These are phyloP conservation scores for Tetrax tetrax DNA, from an alignment of 2,113 vertebrate genomes.

Conservation along the genomic window DNA sequence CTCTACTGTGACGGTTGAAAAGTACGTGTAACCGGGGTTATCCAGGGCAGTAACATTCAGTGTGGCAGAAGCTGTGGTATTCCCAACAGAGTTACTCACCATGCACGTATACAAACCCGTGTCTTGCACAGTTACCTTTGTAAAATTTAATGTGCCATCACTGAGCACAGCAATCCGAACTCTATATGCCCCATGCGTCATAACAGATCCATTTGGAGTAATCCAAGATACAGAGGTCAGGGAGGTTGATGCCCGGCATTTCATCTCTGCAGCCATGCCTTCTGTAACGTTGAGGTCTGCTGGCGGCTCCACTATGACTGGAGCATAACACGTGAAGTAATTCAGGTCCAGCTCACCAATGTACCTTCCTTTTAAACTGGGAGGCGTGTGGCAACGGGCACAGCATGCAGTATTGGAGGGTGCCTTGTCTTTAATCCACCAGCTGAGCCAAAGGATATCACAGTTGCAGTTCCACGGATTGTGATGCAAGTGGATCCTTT, in stretches of 20 bases:
- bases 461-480: constrained; percentile 99
- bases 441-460: constrained; percentile 98
- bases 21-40: constrained; percentile 91
- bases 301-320: constrained; percentile 97
- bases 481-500: constrained; percentile 97
- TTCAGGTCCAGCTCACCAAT: constrained; percentile 98
- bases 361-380: constrained; percentile 93
- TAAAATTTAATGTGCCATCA: constrained; percentile 97
- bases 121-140: constrained; percentile 97
- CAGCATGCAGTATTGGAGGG: constrained; percentile 97
- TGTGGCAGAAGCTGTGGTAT: constrained; percentile 95
- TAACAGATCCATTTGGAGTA: constrained; percentile 95
- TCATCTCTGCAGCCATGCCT: constrained; percentile 96
- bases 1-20: constrained; percentile 98
- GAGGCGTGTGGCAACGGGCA: constrained; percentile 93
- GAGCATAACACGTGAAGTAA: constrained; percentile 97
- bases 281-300: constrained; percentile 97
- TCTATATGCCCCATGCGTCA: constrained; percentile 96
- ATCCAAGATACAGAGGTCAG: constrained; percentile 98
- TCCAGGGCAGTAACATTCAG: constrained; percentile 95
- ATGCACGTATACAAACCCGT: constrained; percentile 97
- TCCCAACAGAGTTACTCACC: constrained; percentile 98
- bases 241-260: constrained; percentile 92
- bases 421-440: constrained; percentile 99
- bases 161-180: constrained; percentile 96